These are phyloP conservation scores for Spongia lamella DNA, from an alignment of 37 sponge, comb jelly and placozoan genomes.

Conservation along the genomic window DNA sequence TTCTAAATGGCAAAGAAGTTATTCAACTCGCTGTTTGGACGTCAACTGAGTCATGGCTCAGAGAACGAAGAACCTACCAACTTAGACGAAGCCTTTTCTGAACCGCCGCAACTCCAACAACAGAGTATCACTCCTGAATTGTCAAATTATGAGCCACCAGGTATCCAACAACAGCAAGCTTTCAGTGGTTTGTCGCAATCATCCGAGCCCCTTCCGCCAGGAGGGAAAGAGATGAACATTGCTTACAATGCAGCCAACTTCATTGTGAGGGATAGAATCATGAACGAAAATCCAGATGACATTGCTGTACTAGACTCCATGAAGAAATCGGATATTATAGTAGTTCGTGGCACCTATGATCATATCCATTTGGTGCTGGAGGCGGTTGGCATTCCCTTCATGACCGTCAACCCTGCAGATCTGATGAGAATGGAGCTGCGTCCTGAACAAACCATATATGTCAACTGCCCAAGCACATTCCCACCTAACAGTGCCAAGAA, in stretches of 20 bases:
- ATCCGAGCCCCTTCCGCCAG: slow-evolving; percentile 14
- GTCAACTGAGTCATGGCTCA: slow-evolving; percentile 76
- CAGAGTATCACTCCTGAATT: not conserved
- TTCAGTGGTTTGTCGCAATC: too few relatives aligned
- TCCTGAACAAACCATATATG: slow-evolving; percentile 81
- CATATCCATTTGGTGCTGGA: slow-evolving; percentile 78
- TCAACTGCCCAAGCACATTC: slow-evolving; percentile 69
- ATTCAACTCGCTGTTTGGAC: slow-evolving; percentile 52
- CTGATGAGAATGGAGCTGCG: slow-evolving; percentile 50
- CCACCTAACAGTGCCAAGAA: slow-evolving; percentile 47
- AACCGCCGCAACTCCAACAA: not conserved
- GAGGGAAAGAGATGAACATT: slow-evolving; percentile 57
- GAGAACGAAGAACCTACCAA: slow-evolving; percentile 49
- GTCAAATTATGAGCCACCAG: not conserved
- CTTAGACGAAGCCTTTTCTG: slow-evolving; percentile 61
- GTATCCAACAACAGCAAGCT: not conserved
- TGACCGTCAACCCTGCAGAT: slow-evolving; percentile 28
- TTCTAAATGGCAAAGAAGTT: slow-evolving; percentile 6
- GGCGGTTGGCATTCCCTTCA: slow-evolving; percentile 64
- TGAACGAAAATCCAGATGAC: slow-evolving; percentile 64
- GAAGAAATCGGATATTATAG: slow-evolving; percentile 65
- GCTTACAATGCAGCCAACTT: slow-evolving; percentile 51
- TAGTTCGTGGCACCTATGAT: slow-evolving; percentile 73
- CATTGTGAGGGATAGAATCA: slow-evolving; percentile 56
- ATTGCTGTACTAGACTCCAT: slow-evolving; percentile 54